Evolutionary conservation across 2,113 vertebrate species (phyloP).

Genomic region (Sardina pilchardus): DNA sequence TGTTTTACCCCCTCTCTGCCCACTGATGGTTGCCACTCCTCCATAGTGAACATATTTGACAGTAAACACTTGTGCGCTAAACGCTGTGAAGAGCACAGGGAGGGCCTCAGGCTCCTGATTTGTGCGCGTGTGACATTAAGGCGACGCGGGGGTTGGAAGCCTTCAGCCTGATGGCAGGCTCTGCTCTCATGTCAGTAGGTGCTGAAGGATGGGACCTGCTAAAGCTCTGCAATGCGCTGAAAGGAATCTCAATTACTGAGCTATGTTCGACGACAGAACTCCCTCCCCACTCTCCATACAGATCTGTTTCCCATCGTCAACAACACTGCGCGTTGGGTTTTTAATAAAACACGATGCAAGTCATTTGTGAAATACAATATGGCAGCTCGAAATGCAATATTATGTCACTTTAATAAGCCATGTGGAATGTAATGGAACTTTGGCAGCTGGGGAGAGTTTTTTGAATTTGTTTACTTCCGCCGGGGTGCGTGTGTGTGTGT

Average conservation of each 20-base stretch:
- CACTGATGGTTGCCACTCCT: no score
- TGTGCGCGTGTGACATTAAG: no score
- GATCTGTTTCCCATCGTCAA: conserved; percentile 45
- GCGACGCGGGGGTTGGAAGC: background rate
- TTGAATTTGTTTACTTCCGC: conserved; percentile 62
- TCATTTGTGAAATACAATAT: conserved; percentile 56
- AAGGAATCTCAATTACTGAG: conserved; percentile 44
- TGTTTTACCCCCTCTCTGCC: no score
- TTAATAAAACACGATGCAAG: conserved; percentile 46
- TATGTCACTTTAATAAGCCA: conserved; percentile 56
- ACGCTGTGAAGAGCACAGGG: no score
- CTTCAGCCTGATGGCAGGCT: background rate
- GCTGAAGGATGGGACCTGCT: conserved; percentile 57
- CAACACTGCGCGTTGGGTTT: conserved; percentile 30
- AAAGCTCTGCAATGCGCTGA: conserved; percentile 29
- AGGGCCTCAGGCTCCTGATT: no score
- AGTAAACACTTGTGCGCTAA: no score
- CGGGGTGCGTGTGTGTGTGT: background rate
- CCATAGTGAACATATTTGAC: no score
- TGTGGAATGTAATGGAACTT: conserved; percentile 39
- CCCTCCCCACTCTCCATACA: conserved; percentile 17
- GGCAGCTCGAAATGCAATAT: conserved; percentile 49
- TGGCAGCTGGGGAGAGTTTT: conserved; percentile 38
- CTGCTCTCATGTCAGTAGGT: conserved; percentile 55
- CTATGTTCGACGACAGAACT: conserved; percentile 35